Evolutionary conservation across 1,140 invertebrate species (phyloP).

Genomic region (Triops cancriformis): DNA sequence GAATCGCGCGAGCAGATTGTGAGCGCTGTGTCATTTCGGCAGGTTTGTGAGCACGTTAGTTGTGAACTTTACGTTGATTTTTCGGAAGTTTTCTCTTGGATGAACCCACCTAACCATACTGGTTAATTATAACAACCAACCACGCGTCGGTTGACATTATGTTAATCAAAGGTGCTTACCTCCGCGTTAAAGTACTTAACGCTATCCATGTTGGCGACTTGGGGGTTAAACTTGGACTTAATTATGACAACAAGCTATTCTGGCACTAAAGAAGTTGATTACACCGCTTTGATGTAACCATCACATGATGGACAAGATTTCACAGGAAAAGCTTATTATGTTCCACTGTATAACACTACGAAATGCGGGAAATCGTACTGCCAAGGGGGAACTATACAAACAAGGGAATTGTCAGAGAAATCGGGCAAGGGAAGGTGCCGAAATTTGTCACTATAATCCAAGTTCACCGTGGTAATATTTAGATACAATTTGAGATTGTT

Average conservation of each 20-base stretch:
- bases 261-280: not conserved
- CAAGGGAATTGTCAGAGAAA: not conserved
- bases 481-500: not conserved
- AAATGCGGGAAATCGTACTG: no score
- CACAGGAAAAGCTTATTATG: no score
- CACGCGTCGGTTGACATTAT: slow-evolving; percentile 1
- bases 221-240: not conserved
- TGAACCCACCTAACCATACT: not conserved
- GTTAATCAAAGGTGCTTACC: slow-evolving; percentile 29
- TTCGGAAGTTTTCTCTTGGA: no score
- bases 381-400: no score
- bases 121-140: slow-evolving; percentile 6
- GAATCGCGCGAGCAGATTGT: no score
- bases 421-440: not conserved
- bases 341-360: no score
- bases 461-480: not conserved
- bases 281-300: not conserved
- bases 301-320: no score
- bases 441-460: not conserved
- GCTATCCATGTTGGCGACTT: slow-evolving; percentile 32
- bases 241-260: not conserved
- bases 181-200: slow-evolving; percentile 36
- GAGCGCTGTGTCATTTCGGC: no score
- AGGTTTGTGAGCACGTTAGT: no score
- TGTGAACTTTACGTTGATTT: no score